Evolutionary conservation across 2,797 vertebrate genomes (phyloP).

Genomic region (Chrysocyon brachyurus): DNA sequence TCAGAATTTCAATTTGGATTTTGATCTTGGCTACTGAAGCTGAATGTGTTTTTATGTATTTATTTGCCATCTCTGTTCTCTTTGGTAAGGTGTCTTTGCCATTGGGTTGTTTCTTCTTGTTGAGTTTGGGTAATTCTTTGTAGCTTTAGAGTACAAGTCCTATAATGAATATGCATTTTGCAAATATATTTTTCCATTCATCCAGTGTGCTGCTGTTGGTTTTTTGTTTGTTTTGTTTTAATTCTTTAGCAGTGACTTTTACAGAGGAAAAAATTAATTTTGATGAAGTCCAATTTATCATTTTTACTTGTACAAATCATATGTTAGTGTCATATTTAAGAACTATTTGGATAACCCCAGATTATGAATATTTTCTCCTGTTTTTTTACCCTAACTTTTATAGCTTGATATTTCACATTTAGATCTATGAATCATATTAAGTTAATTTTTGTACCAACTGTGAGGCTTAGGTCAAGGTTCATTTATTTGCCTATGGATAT

Average conservation of each 20-base stretch:
- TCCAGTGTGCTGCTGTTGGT: background rate
- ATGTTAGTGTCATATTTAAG: background rate
- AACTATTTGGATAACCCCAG: background rate
- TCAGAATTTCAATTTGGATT: conserved; percentile 18
- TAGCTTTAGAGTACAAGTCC: background rate
- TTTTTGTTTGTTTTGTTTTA: background rate
- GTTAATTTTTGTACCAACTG: background rate
- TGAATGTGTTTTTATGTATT: background rate
- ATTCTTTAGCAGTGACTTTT: background rate
- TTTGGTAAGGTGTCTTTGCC: background rate
- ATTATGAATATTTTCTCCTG: background rate
- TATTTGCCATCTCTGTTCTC: background rate
- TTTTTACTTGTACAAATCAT: background rate
- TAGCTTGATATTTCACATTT: background rate
- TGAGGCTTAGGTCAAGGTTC: background rate
- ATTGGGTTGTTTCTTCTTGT: background rate
- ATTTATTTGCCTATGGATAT: background rate
- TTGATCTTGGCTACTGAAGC: background rate
- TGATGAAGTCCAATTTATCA: background rate
- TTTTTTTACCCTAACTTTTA: background rate
- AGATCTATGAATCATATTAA: background rate
- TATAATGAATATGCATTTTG: background rate
- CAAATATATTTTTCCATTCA: background rate
- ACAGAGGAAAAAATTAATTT: background rate
- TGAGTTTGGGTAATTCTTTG: background rate